Percentiles rank a stretch among this genome's conserved stretches.
Evolutionary conservation across 1,140 invertebrate genomes (phyloP).

Genomic region (Meloidogyne chitwoodi): DNA sequence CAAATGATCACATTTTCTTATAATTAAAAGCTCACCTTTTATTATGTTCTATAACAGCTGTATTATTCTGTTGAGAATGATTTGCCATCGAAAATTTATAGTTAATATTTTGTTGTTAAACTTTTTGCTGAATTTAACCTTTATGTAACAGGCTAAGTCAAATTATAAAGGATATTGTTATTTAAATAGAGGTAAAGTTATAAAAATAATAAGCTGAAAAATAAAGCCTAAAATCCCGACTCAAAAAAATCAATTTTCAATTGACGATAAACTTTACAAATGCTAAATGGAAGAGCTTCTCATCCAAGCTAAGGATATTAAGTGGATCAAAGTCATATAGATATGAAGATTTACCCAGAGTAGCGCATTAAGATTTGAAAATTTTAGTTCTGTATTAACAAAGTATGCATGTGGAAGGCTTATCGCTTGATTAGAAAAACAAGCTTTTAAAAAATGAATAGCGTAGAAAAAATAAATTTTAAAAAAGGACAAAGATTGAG

Average conservation of each 20-base stretch:
- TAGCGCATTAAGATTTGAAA: too few relatives aligned
- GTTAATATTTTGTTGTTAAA: neutral
- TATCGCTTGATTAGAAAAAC: neutral
- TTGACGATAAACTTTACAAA: too few relatives aligned
- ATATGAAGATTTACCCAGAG: too few relatives aligned
- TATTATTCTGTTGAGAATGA: neutral
- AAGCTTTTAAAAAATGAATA: neutral
- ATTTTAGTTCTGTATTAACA: too few relatives aligned
- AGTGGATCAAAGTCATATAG: too few relatives aligned
- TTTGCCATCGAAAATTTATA: neutral
- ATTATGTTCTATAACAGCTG: neutral
- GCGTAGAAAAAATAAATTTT: neutral
- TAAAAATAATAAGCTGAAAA: too few relatives aligned
- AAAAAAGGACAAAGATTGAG: neutral
- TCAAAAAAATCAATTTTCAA: too few relatives aligned
- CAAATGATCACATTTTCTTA: too few relatives aligned
- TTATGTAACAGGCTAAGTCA: neutral
- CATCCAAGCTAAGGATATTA: too few relatives aligned
- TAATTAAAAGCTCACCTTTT: neutral
- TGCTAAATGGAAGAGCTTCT: too few relatives aligned
- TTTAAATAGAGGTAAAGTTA: too few relatives aligned
- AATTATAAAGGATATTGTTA: neutral
- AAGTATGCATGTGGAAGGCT: neutral
- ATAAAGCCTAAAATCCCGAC: too few relatives aligned
- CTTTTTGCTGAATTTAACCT: neutral